Conservation (phyloP, 23 tunicate genomes). For the Trididemnum miniatum region DNA sequence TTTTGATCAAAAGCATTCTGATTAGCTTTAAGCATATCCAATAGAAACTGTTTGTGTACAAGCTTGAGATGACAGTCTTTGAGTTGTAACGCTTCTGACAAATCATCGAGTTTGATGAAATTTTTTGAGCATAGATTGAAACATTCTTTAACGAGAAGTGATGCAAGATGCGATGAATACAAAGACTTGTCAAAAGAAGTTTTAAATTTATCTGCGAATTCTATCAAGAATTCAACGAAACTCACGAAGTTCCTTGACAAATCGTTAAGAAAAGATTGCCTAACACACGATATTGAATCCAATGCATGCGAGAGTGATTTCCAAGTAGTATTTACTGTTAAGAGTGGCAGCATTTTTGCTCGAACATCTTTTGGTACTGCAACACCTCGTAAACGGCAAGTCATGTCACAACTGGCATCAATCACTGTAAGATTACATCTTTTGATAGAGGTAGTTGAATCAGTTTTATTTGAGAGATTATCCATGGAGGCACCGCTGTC, state of each 20-base stretch:
- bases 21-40: neutral
- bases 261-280: neutral
- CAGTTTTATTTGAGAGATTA: neutral
- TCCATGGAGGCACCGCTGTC: too few species aligned
- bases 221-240: conserved; percentile 18
- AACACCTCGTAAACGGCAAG: neutral
- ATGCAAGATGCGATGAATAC: neutral
- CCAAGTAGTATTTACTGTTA: neutral
- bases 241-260: neutral
- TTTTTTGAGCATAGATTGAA: neutral
- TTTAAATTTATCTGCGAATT: conserved; percentile 12
- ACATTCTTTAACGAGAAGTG: neutral
- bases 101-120: neutral
- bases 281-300: neutral
- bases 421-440: neutral
- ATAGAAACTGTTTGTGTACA: neutral
- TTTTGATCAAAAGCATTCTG: neutral
- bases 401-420: neutral
- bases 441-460: neutral
- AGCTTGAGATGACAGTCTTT: neutral
- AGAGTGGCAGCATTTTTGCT: neutral
- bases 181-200: neutral
- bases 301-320: neutral
- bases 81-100: neutral
- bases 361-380: neutral